A percentile compares a stretch with the other conserved stretches of the same genome.
Evolutionary conservation across 2,113 vertebrate species (phyloP).

Genomic region (Trematocara unimaculatum): DNA sequence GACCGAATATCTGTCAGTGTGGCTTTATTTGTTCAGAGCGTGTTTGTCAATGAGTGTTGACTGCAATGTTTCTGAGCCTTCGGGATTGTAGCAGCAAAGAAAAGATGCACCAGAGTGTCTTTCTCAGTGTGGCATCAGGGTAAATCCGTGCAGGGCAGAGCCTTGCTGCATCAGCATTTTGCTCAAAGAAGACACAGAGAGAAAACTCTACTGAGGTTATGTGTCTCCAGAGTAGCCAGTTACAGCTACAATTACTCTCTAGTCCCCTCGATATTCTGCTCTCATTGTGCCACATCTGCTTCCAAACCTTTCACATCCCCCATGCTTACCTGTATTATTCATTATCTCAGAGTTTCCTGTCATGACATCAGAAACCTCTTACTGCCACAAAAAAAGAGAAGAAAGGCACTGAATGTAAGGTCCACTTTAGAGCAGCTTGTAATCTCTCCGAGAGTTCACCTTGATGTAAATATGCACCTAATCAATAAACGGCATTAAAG

Average conservation of each 20-base stretch:
- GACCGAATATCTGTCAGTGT: not conserved
- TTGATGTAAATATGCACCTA: conserved; percentile 61
- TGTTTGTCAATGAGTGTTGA: not conserved
- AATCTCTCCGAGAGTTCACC: conserved; percentile 39
- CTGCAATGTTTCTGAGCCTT: not conserved
- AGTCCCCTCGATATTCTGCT: not conserved
- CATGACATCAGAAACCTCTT: conserved; percentile 3
- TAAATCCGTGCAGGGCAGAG: conserved; percentile 18
- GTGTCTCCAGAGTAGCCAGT: not conserved
- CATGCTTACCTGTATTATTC: not conserved
- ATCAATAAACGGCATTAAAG: conserved; percentile 58
- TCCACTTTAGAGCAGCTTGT: not conserved
- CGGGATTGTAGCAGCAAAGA: not conserved
- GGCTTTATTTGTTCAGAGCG: not conserved
- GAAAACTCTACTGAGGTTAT: not conserved
- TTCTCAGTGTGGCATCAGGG: conserved; percentile 6
- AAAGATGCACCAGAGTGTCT: not conserved
- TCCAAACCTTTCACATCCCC: not conserved
- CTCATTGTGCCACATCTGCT: not conserved
- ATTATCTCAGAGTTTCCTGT: conserved; percentile 7
- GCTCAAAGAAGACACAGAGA: not conserved
- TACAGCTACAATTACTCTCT: not conserved
- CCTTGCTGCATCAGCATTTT: conserved; percentile 47
- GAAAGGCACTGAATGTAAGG: not conserved
- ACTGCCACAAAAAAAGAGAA: not conserved